Conservation (phyloP, 2,888 invertebrate species). For the Lymantria monacha region DNA sequence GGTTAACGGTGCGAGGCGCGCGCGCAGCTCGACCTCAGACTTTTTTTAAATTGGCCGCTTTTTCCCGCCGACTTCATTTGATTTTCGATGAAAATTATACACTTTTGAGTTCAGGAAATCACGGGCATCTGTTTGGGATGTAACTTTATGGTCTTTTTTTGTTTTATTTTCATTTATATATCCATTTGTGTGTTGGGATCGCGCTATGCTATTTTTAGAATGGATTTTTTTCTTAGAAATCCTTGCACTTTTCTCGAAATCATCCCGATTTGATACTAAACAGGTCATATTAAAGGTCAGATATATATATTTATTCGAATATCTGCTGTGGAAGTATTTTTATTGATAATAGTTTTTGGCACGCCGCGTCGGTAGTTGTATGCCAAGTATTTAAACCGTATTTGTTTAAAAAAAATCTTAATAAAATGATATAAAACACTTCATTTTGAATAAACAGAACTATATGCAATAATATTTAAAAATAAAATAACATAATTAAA, state of each 20-base stretch:
- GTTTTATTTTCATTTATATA: slow-evolving; percentile 10
- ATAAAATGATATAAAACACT: slow-evolving; percentile 8
- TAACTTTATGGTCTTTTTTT: slow-evolving; percentile 7
- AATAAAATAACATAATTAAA: slow-evolving; percentile 6
- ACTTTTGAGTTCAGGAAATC: slow-evolving; percentile 33
- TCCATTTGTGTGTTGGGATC: slow-evolving; percentile 2
- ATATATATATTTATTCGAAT: slow-evolving; percentile 14
- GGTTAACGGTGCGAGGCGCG: slow-evolving; percentile 64
- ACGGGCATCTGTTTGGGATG: slow-evolving; percentile 27
- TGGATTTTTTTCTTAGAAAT: slow-evolving; percentile 39
- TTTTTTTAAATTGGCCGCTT: slow-evolving; percentile 50
- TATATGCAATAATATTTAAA: background rate
- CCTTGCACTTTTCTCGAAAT: slow-evolving; percentile 35
- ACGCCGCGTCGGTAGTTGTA: background rate
- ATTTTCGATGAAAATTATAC: slow-evolving; percentile 56
- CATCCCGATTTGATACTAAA: slow-evolving; percentile 10
- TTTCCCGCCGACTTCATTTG: slow-evolving; percentile 56
- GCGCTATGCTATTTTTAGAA: slow-evolving; percentile 35
- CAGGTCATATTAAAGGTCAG: slow-evolving; percentile 12
- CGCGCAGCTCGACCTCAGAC: slow-evolving; percentile 53
- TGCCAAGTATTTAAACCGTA: background rate
- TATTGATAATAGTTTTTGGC: slow-evolving; percentile 8
- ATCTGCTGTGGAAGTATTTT: slow-evolving; percentile 11
- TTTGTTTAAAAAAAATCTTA: slow-evolving; percentile 2
- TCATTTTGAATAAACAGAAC: slow-evolving; percentile 21